Conservation (phyloP, 1,140 invertebrate species). For the Carposina sasakii region DNA sequence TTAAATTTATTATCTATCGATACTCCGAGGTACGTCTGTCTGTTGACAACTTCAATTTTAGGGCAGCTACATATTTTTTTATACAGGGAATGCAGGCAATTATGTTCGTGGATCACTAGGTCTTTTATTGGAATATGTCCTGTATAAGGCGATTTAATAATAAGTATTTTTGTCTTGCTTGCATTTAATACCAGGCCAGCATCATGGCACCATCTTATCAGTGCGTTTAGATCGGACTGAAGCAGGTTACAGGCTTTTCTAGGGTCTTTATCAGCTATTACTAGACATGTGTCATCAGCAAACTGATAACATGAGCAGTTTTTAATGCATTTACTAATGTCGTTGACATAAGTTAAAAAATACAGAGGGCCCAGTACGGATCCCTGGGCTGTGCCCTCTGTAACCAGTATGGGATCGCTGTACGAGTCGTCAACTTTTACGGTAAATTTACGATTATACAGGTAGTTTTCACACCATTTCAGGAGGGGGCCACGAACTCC, state of each 20-base stretch:
- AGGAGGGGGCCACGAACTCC: not conserved
- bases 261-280: not conserved
- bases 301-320: not conserved
- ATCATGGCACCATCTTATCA: conserved; percentile 1
- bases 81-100: no score
- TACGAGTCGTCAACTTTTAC: not conserved
- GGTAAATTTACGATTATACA: not conserved
- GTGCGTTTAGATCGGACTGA: not conserved
- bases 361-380: not conserved
- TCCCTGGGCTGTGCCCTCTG: not conserved
- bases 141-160: not conserved
- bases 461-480: not conserved
- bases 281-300: not conserved
- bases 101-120: no score
- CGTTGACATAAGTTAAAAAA: not conserved
- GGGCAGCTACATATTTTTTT: no score
- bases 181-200: not conserved
- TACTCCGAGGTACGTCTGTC: no score
- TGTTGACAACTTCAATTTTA: no score
- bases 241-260: not conserved
- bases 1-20: no score
- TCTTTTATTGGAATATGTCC: no score
- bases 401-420: not conserved
- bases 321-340: not conserved
- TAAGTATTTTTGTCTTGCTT: not conserved